Evolutionary conservation across 2,113 vertebrate species (phyloP).

Genomic region (Cyanocitta stelleri): DNA sequence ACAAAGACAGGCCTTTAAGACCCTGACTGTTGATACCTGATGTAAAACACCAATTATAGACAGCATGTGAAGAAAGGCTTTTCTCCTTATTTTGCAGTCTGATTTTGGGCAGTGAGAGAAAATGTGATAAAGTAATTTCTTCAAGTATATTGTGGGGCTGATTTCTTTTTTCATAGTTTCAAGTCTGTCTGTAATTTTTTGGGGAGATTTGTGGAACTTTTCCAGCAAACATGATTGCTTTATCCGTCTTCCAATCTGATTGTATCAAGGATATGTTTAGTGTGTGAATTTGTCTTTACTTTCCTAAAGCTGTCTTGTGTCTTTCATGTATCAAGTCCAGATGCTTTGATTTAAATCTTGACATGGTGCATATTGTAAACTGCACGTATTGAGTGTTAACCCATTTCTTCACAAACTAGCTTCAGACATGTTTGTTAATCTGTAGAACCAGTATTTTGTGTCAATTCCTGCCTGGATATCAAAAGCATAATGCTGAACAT

Average conservation of each 20-base stretch:
- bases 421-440: not conserved
- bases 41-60: not conserved
- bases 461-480: not conserved
- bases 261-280: not conserved
- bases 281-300: not conserved
- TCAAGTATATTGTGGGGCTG: not conserved
- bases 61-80: not conserved
- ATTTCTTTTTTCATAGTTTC: not conserved
- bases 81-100: not conserved
- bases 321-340: not conserved
- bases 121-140: not conserved
- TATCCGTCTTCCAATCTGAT: not conserved
- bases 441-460: not conserved
- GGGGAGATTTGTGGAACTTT: not conserved
- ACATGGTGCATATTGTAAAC: not conserved
- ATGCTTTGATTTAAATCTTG: not conserved
- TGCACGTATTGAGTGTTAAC: not conserved
- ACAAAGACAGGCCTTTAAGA: not conserved
- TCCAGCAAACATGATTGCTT: not conserved
- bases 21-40: not conserved
- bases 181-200: not conserved
- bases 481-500: not conserved
- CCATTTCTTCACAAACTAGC: not conserved
- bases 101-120: not conserved
- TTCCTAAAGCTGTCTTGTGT: not conserved